phyloP scores from a whole-genome alignment of 2,888 invertebrate genomes.

The Lypha dubia region DNA sequence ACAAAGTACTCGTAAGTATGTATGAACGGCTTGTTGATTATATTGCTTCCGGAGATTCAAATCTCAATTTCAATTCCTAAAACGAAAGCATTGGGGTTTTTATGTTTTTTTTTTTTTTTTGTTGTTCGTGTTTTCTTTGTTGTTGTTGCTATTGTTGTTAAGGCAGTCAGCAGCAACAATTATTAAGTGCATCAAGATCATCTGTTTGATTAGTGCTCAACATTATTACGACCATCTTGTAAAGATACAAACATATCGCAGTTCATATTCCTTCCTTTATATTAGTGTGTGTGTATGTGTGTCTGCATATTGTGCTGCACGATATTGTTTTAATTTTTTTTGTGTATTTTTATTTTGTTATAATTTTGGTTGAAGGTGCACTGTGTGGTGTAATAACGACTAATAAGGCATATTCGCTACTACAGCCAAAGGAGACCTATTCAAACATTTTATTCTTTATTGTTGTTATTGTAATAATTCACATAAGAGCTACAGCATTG shows the following conservation, averaged over 20 bases:
- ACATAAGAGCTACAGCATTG: constrained; percentile 43
- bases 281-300: background rate
- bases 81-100: constrained; percentile 59
- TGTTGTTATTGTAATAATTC: constrained; percentile 58
- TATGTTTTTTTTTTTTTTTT: background rate
- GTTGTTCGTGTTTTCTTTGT: constrained; percentile 31
- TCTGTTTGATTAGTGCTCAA: constrained; percentile 72
- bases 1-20: constrained; percentile 52
- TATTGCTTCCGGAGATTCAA: constrained; percentile 81
- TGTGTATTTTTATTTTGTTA: constrained; percentile 9
- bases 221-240: constrained; percentile 69
- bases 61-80: constrained; percentile 75
- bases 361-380: constrained; percentile 45
- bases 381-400: constrained; percentile 62
- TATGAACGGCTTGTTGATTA: too few species aligned
- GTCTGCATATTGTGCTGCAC: constrained; percentile 55
- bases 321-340: constrained; percentile 51
- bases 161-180: constrained; percentile 72
- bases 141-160: constrained; percentile 57
- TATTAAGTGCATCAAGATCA: constrained; percentile 82
- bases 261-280: constrained; percentile 14
- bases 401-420: constrained; percentile 65
- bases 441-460: constrained; percentile 60
- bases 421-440: constrained; percentile 44
- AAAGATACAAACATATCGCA: constrained; percentile 61